Percentiles rank a stretch among this genome's conserved stretches.
Conservation (phyloP, 2,113 vertebrate genomes). For the Neogale vison region DNA sequence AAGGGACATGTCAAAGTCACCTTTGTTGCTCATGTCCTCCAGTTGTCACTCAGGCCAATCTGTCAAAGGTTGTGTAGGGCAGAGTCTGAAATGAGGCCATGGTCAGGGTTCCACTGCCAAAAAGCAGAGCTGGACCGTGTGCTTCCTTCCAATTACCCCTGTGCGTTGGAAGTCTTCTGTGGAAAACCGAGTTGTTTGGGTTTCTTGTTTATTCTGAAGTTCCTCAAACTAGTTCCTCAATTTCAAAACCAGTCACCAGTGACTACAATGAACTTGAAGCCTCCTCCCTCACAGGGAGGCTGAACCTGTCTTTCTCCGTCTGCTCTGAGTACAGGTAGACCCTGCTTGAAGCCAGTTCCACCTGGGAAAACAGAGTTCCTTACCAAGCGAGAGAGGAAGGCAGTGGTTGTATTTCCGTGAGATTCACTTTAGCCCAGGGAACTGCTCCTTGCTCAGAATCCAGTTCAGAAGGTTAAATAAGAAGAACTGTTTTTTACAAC, state of each 20-base stretch:
- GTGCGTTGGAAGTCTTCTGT: conserved; percentile 26
- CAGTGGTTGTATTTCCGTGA: not conserved
- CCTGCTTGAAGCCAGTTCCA: not conserved
- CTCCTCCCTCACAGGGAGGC: conserved; percentile 42
- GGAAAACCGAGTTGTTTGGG: conserved; percentile 59
- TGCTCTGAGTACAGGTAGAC: not conserved
- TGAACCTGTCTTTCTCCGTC: not conserved
- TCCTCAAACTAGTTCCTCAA: conserved; percentile 80
- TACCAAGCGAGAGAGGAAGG: not conserved
- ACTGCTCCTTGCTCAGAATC: conserved; percentile 1
- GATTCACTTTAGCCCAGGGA: not conserved
- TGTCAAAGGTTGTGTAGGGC: not conserved
- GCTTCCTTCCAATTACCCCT: not conserved
- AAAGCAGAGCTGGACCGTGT: not conserved
- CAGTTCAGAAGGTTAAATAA: conserved; percentile 34
- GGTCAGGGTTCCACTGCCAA: not conserved
- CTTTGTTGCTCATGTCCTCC: not conserved
- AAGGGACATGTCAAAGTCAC: not conserved
- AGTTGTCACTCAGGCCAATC: not conserved
- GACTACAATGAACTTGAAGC: conserved; percentile 45
- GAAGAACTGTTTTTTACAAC: not conserved
- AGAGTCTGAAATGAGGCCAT: not conserved
- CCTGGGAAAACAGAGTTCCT: not conserved
- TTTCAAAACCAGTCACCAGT: conserved; percentile 65
- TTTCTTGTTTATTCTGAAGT: conserved; percentile 77